Base-by-base conservation (phyloP, 2,797 vertebrate species). In the Sebastes paucispinis region DNA sequence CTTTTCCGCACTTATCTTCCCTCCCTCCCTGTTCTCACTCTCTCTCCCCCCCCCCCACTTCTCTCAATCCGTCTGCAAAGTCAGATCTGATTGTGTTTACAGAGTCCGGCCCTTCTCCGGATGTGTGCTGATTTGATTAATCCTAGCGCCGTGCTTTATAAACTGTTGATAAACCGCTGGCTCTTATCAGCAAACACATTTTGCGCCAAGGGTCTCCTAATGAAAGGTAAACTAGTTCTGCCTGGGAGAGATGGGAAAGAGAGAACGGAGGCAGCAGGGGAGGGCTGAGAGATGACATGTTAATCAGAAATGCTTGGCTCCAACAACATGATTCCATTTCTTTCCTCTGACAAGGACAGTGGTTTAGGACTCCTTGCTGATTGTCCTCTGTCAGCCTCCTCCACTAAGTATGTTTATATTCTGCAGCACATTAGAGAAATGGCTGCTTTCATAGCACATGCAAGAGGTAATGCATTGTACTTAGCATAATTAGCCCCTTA, bases 111-210 rank as follows among this genome's bases (percentile, higher is more conserved):
- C 73, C 77, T 86, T 85, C 84, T 89, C 83, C 74, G 79, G 90
- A 90, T 93, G 87, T 84, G 82, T 67, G 52, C 78, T 87, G 84
- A 90, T 93, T 92, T 92, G 86, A 94, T 94, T 94, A 90, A 94
- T 93, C 87, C 83, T 50, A 81, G 89, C 65, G 54, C 85, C 65
- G 18, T 86, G 76, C 83, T 91, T 91, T 92, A 92, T 91, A 93
- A 93, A 95, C 90, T 91, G 90, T 90, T 91, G 88, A 94, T 93
- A 92, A 94, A 93, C 81, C 72, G 29, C 85, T 80, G 81, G 80
- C 87, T 90, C 90, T 93, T 93, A 93, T 93, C 92, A 93, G 92
- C 91, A 90, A 94, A 94, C 88, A 91, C 79, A 91, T 90, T 93
- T 88, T 87, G 82, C 80, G 88, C 87, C 63, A 50, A 92, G 86